Evolutionary conservation across 2,888 invertebrate genomes (phyloP).

Genomic region (Ophonus ardosiacus): DNA sequence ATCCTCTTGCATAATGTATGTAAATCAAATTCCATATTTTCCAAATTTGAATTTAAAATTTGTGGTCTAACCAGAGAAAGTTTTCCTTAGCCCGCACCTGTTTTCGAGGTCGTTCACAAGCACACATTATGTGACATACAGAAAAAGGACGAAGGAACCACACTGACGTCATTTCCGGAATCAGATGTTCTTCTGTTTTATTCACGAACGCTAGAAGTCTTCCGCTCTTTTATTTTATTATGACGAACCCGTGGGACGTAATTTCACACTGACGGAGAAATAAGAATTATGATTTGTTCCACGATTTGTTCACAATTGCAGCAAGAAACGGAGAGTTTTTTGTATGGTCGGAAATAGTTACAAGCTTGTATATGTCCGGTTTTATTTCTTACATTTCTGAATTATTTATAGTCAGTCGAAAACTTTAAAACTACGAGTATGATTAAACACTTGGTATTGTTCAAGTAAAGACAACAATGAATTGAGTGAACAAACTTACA

Average conservation of each 20-base stretch:
- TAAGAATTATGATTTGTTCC: constrained; percentile 43
- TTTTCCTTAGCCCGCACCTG: constrained; percentile 13
- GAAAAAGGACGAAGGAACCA: constrained; percentile 28
- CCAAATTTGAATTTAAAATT: constrained; percentile 35
- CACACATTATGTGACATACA: constrained; percentile 36
- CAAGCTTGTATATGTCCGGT: neutral
- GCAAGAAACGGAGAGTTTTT: neutral
- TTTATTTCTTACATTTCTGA: too few species aligned
- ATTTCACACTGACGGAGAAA: constrained; percentile 36
- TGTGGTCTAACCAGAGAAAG: neutral
- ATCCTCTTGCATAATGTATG: neutral
- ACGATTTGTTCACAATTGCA: neutral
- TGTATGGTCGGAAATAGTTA: neutral
- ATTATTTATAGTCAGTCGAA: too few species aligned
- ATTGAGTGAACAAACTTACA: too few species aligned
- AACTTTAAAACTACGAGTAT: too few species aligned
- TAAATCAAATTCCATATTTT: constrained; percentile 13
- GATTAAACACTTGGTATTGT: too few species aligned
- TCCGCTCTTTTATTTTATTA: constrained; percentile 52
- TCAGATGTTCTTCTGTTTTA: constrained; percentile 57
- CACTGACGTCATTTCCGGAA: constrained; percentile 55
- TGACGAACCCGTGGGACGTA: constrained; percentile 22
- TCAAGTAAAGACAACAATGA: too few species aligned
- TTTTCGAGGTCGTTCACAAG: constrained; percentile 11
- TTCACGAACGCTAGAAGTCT: constrained; percentile 45